Conservation (phyloP, 2,797 vertebrate genomes). For the Sibirionetta formosa region DNA sequence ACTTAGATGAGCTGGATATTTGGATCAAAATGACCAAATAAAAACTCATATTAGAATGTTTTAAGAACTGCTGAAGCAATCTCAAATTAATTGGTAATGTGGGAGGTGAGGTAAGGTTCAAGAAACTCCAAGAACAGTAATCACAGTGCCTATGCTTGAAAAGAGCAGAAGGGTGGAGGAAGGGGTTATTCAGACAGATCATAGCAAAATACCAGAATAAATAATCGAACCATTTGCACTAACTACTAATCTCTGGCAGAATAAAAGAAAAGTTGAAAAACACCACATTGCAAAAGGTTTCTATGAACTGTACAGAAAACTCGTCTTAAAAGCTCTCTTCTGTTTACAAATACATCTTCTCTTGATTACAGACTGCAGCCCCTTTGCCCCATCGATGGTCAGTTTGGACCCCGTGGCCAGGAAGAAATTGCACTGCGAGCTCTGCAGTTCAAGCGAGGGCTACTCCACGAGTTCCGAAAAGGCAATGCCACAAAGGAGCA, state of each 20-base stretch:
- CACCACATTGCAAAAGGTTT: neutral
- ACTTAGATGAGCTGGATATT: neutral
- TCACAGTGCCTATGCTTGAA: neutral
- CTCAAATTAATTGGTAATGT: neutral
- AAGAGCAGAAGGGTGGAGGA: neutral
- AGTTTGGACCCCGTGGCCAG: conserved; percentile 81
- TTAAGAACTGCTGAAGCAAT: neutral
- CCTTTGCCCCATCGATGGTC: conserved; percentile 90
- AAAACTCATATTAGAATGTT: neutral
- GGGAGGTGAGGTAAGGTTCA: neutral
- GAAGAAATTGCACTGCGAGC: conserved; percentile 89
- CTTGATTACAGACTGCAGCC: conserved; percentile 89
- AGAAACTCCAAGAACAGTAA: neutral
- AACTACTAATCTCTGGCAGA: neutral
- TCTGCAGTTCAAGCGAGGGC: conserved; percentile 91
- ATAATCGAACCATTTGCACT: neutral
- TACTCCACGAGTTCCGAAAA: conserved; percentile 90
- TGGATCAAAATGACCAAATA: neutral
- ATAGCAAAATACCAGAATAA: neutral
- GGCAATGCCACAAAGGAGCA: conserved; percentile 92
- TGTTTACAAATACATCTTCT: neutral
- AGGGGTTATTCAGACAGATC: neutral
- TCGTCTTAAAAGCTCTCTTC: neutral
- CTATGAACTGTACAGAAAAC: neutral
- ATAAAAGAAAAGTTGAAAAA: conserved; percentile 50